A percentile compares a stretch with the other conserved stretches of the same genome.
Conservation (phyloP, 1,140 invertebrate species). For the Gonatopus flavifemur region DNA sequence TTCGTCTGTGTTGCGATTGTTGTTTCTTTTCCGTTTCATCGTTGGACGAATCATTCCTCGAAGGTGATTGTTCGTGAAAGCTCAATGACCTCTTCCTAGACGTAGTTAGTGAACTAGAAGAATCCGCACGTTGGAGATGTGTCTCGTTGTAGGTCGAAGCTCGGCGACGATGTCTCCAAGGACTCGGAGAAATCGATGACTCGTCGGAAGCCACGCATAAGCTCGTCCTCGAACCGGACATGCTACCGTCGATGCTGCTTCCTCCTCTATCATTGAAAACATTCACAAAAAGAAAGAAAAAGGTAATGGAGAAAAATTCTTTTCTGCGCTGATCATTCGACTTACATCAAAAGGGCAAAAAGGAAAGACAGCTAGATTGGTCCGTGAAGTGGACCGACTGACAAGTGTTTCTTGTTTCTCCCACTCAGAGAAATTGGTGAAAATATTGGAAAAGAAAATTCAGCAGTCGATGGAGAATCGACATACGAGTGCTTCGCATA, state of each 20-base stretch:
- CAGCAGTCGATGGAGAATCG: no score
- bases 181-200: constrained; percentile 26
- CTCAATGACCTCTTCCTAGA: constrained; percentile 56
- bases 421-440: no score
- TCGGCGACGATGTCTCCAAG: constrained; percentile 48
- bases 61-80: constrained; percentile 51
- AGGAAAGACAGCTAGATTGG: no score
- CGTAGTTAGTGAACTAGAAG: constrained; percentile 40
- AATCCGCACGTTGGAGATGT: constrained; percentile 41
- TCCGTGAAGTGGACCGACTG: no score
- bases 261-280: constrained; percentile 10
- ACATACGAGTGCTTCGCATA: no score
- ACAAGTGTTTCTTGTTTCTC: no score
- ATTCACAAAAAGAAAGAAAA: not conserved
- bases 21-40: constrained; percentile 23
- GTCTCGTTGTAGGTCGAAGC: constrained; percentile 62
- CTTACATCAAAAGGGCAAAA: no score
- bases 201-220: constrained; percentile 26
- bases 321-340: not conserved
- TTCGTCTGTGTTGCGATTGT: constrained; percentile 11
- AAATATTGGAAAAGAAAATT: no score
- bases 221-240: constrained; percentile 39
- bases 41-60: constrained; percentile 18
- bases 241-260: constrained; percentile 37
- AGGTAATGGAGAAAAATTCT: no score